These are phyloP conservation scores for Pharmacophagus antenor DNA, from an alignment of 2,888 invertebrate species.

Conservation along the genomic window DNA sequence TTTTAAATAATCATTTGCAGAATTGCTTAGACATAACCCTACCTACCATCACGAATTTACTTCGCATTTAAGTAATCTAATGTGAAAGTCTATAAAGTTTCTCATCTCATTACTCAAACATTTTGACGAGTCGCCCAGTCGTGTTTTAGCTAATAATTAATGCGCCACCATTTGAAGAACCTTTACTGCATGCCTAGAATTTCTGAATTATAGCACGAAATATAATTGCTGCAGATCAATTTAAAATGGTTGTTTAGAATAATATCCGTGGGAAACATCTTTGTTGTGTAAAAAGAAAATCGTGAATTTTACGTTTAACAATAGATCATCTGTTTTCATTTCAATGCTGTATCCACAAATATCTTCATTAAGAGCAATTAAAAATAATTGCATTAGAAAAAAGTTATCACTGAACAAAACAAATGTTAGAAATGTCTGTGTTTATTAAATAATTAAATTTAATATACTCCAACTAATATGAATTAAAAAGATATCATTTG, in stretches of 20 bases:
- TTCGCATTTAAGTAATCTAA: constrained; percentile 24
- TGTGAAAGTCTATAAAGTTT: constrained; percentile 26
- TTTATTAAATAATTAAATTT: not conserved
- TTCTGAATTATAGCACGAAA: constrained; percentile 1
- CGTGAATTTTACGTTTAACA: constrained; percentile 39
- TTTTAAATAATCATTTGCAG: constrained; percentile 12
- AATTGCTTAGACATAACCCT: constrained; percentile 1
- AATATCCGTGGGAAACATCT: constrained; percentile 50
- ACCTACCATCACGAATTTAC: constrained; percentile 22
- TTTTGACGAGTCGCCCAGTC: constrained; percentile 57
- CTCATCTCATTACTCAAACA: constrained; percentile 52
- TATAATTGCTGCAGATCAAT: constrained; percentile 32
- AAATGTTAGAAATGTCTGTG: too few species aligned
- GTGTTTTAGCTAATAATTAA: constrained; percentile 46
- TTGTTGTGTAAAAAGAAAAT: constrained; percentile 41
- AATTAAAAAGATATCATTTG: too few species aligned
- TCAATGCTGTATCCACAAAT: constrained; percentile 6
- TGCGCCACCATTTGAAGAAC: constrained; percentile 42
- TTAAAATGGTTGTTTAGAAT: constrained; percentile 33
- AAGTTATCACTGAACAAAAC: too few species aligned
- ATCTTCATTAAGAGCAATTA: constrained; percentile 1
- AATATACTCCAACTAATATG: too few species aligned
- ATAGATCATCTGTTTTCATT: constrained; percentile 15
- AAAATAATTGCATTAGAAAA: not conserved
- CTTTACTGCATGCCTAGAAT: constrained; percentile 14